Evolutionary conservation across 2,113 vertebrate species (phyloP), one percentile per base, ranked within the genome.

Genomic region (Corvus moneduloides): DNA sequence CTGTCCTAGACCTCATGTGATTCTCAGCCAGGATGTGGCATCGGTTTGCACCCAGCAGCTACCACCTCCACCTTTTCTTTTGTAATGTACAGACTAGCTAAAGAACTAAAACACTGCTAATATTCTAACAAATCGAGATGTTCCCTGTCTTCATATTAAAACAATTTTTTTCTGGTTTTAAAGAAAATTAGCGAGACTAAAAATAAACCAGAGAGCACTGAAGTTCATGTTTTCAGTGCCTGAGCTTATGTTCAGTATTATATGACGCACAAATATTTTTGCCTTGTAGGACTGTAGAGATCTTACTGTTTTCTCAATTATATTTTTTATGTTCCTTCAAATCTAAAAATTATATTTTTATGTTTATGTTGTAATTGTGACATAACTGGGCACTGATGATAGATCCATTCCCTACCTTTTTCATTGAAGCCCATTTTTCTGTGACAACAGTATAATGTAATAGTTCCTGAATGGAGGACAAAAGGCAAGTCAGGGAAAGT

Each of bases 1-100:
- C 37, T 37, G 28, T 9, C 15, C 43, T 32, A 4, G 2, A 46
- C 27, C 37, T n/a, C 15, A 0, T 1, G 6, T 15, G 16, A 37
- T 44, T 41, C 84, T 54, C 69, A 78, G 37, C 9, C 59, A 62
- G 69, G 48, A 71, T 15, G 26, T 28, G 61, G 51, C 32, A 74
- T 9, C 5, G 43, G 30, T 39, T 35, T 86, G 33, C 22, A 73
- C 2, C 7, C 33, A 35, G 76, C 16, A 66, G 33, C 46, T 24
- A 52, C 13, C 21, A 19, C 11, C 35, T 11, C 32, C 54, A 68
- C 62, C 32, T 44, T 13, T 17, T 52, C 62, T 56, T 46, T 33
- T 24, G 10, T 15, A 51, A 88, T 26, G 12, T 19, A 68, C 0
- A 78, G 43, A 39, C 35, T 7, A 79, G 35, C 48, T 51, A 11